A percentile compares a stretch with the other conserved stretches of the same genome.
Conservation (phyloP, 2,888 invertebrate genomes). For the Polyommatus icarus region DNA sequence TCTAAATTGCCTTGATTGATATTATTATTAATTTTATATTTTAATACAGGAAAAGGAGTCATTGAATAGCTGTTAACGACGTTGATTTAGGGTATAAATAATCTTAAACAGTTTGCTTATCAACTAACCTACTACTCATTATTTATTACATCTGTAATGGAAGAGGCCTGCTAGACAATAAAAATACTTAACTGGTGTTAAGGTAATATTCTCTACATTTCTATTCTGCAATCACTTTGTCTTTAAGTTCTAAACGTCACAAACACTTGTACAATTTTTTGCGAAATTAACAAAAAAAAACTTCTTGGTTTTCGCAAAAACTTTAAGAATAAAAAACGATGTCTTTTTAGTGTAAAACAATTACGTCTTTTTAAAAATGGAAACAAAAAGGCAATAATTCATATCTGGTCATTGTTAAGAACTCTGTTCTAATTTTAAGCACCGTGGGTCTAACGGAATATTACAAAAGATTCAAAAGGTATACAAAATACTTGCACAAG, state of each 20-base stretch:
- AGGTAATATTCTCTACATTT: too few relatives aligned
- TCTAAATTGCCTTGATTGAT: too few relatives aligned
- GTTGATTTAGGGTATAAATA: too few relatives aligned
- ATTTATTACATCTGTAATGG: too few relatives aligned
- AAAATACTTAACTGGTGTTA: too few relatives aligned
- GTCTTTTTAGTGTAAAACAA: constrained; percentile 43
- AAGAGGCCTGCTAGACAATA: too few relatives aligned
- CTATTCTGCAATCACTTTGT: background rate
- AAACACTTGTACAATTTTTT: background rate
- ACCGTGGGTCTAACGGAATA: constrained; percentile 67
- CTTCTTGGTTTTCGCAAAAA: constrained; percentile 36
- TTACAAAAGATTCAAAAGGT: constrained; percentile 34
- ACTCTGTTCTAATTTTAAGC: constrained; percentile 64
- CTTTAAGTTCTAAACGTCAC: background rate
- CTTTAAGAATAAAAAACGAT: constrained; percentile 36
- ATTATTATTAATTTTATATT: background rate
- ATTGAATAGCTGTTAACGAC: background rate
- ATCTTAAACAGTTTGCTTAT: too few relatives aligned
- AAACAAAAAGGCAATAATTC: constrained; percentile 66
- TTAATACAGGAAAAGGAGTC: background rate
- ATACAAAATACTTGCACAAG: constrained; percentile 27
- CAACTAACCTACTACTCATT: too few relatives aligned
- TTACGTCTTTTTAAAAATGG: constrained; percentile 26
- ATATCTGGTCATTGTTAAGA: constrained; percentile 68
- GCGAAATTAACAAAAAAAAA: background rate